Conservation (phyloP, 2,888 invertebrate species). For the Neoscelio sp. region DNA sequence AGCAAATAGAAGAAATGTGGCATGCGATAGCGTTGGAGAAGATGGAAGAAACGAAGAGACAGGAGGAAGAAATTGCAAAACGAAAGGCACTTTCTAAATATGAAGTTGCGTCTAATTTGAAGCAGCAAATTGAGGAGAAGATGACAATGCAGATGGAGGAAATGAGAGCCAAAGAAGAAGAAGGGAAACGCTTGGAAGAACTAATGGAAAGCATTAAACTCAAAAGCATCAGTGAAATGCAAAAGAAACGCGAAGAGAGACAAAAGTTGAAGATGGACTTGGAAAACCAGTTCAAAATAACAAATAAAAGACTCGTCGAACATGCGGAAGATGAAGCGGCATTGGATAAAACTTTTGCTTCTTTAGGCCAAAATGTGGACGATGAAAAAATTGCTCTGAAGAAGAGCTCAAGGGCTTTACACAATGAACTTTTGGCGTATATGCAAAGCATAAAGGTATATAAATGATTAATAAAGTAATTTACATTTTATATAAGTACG, state of each 20-base stretch:
- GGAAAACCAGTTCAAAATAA: conserved; percentile 73
- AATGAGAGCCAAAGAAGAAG: conserved; percentile 70
- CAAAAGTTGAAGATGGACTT: conserved; percentile 73
- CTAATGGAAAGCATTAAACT: conserved; percentile 69
- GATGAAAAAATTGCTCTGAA: conserved; percentile 67
- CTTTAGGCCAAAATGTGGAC: conserved; percentile 70
- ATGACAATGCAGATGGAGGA: conserved; percentile 70
- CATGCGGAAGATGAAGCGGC: conserved; percentile 71
- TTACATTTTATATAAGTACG: too few species aligned
- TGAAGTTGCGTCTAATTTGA: conserved; percentile 65
- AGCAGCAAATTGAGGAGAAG: conserved; percentile 74
- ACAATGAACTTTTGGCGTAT: conserved; percentile 75
- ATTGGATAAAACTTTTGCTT: conserved; percentile 68
- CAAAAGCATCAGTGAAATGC: conserved; percentile 71
- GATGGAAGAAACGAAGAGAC: conserved; percentile 80
- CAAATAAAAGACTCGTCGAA: conserved; percentile 71
- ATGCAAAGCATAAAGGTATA: conserved; percentile 73
- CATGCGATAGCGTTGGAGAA: conserved; percentile 85
- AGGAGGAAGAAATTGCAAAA: conserved; percentile 70
- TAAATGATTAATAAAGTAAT: conserved; percentile 1
- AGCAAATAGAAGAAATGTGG: conserved; percentile 86
- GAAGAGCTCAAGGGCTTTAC: conserved; percentile 69
- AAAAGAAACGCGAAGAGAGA: conserved; percentile 69
- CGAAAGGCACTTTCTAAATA: conserved; percentile 55
- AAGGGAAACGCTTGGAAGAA: conserved; percentile 71